Conservation (phyloP, 2,888 invertebrate genomes). For the Melikaiella ostensackeni region DNA sequence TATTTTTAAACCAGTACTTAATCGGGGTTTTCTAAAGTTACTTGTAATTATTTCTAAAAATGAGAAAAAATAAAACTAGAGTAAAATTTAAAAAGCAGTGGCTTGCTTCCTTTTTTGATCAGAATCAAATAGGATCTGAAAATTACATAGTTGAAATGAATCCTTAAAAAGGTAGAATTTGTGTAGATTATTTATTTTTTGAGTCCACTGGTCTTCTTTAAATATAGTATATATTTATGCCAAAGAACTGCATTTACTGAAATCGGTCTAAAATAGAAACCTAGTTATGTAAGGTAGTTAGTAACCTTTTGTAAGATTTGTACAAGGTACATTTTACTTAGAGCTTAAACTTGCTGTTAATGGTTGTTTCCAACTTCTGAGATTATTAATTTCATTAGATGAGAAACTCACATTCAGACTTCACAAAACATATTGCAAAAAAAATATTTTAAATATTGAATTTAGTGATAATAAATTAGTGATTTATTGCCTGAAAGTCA, state of each 20-base stretch:
- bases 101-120: constrained; percentile 4
- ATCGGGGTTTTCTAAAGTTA: not conserved
- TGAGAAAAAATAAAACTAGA: not conserved
- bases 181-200: constrained; percentile 10
- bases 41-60: not conserved
- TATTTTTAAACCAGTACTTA: not conserved
- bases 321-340: constrained; percentile 4
- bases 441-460: constrained; percentile 9
- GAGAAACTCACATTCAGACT: constrained; percentile 7
- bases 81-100: not conserved
- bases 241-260: constrained; percentile 71
- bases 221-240: constrained; percentile 65
- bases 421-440: not conserved
- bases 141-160: not conserved
- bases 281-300: constrained; percentile 10
- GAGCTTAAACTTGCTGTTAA: not conserved
- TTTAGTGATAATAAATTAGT: constrained; percentile 12
- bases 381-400: constrained; percentile 1
- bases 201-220: not conserved
- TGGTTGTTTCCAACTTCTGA: not conserved
- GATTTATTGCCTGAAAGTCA: not conserved
- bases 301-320: constrained; percentile 7
- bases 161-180: not conserved
- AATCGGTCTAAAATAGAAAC: constrained; percentile 5
- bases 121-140: constrained; percentile 1